A percentile compares a stretch with the other conserved stretches of the same genome.
These are phyloP conservation scores for Scytalopus superciliaris DNA, from an alignment of 2,113 vertebrate species.

Conservation along the genomic window DNA sequence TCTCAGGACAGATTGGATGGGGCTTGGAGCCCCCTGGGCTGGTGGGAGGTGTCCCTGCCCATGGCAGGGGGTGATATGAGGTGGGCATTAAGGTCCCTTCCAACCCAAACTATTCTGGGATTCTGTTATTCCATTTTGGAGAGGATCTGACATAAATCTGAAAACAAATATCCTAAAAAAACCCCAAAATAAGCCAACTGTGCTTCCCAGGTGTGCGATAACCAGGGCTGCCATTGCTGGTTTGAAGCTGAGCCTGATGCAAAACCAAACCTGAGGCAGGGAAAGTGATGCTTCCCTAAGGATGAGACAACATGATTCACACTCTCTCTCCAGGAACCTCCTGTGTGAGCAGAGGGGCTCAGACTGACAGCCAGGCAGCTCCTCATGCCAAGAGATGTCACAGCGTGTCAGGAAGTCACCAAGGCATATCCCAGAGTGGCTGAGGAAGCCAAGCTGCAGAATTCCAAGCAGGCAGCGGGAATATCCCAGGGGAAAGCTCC, in stretches of 20 bases:
- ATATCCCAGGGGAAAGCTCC: neutral
- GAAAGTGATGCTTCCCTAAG: neutral
- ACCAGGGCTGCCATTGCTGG: neutral
- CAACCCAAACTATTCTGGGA: too few relatives aligned
- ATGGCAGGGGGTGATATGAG: too few relatives aligned
- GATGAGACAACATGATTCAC: neutral
- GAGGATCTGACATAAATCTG: neutral
- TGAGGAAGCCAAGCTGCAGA: neutral
- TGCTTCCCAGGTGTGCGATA: neutral
- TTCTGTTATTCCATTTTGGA: too few relatives aligned
- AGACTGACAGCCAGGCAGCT: accelerated
- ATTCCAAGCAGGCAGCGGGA: neutral
- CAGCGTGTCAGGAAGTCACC: neutral
- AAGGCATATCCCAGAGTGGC: neutral
- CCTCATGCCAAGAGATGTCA: neutral
- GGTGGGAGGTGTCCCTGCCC: too few relatives aligned
- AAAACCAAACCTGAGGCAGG: neutral
- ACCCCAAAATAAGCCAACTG: neutral
- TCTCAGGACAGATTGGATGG: too few relatives aligned
- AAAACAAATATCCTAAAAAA: neutral
- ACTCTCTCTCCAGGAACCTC: neutral
- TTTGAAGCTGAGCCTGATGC: neutral
- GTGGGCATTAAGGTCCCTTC: too few relatives aligned
- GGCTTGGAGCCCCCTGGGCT: too few relatives aligned
- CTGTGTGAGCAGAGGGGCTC: neutral